Conservation (phyloP, 2,888 invertebrate genomes). For the Coenonympha arcania region DNA sequence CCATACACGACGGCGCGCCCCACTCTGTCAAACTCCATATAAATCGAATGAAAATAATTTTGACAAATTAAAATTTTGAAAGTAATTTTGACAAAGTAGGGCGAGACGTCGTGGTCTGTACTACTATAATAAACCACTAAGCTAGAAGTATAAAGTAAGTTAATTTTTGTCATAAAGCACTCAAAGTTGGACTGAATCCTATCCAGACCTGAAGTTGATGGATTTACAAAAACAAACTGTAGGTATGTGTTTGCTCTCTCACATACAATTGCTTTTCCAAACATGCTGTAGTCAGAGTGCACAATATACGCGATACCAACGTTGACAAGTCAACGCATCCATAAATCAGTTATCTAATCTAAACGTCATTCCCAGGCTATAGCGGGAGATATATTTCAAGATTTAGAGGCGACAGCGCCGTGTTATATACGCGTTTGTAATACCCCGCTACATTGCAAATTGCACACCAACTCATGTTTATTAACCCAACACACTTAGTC, state of each 20-base stretch:
- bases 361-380: constrained; percentile 53
- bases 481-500: not conserved
- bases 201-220: no score
- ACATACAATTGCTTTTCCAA: constrained; percentile 11
- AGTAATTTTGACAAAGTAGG: no score
- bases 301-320: constrained; percentile 38
- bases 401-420: constrained; percentile 29
- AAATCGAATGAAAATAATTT: no score
- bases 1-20: no score
- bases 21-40: no score
- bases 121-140: no score
- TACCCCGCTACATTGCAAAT: constrained; percentile 9
- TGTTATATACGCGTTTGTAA: constrained; percentile 28
- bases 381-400: constrained; percentile 36
- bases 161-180: no score
- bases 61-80: no score
- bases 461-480: not conserved
- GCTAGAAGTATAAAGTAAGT: no score
- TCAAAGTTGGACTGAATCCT: no score
- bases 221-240: no score
- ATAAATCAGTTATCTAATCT: constrained; percentile 58
- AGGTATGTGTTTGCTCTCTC: not conserved
- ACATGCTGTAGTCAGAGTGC: constrained; percentile 30
- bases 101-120: no score
- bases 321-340: constrained; percentile 54